These are phyloP conservation scores for Coregonus sp. DNA, from an alignment of 2,797 vertebrate genomes.

Conservation along the genomic window DNA sequence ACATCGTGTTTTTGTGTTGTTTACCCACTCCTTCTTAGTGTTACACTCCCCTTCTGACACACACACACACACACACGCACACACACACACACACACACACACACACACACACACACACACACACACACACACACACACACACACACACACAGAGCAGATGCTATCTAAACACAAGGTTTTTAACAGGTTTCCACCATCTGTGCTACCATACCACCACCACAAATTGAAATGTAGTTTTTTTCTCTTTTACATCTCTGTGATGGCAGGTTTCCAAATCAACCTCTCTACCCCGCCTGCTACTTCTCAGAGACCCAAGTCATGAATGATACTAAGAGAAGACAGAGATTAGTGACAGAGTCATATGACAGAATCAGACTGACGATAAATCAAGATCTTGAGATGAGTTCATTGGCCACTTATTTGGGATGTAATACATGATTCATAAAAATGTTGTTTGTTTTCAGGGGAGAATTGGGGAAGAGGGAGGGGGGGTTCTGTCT, in stretches of 20 bases:
- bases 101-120: slow-evolving; percentile 5
- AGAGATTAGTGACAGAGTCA: slow-evolving; percentile 18
- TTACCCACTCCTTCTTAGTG: slow-evolving; percentile 52
- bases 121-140: too few relatives aligned
- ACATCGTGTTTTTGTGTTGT: slow-evolving; percentile 46
- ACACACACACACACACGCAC: neutral
- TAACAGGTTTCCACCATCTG: slow-evolving; percentile 48
- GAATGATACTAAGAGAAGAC: slow-evolving; percentile 24
- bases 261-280: slow-evolving; percentile 42
- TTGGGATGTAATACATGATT: neutral
- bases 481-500: too few relatives aligned
- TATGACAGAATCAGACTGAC: slow-evolving; percentile 39
- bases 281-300: slow-evolving; percentile 13
- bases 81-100: too few relatives aligned
- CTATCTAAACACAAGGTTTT: slow-evolving; percentile 47
- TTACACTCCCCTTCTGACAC: slow-evolving; percentile 40
- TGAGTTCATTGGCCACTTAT: slow-evolving; percentile 38
- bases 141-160: slow-evolving; percentile 49
- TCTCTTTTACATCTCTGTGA: slow-evolving; percentile 7
- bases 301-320: slow-evolving; percentile 31
- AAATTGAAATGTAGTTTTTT: slow-evolving; percentile 41
- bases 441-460: too few relatives aligned
- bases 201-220: slow-evolving; percentile 21
- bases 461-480: too few relatives aligned
- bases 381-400: slow-evolving; percentile 32